Evolutionary conservation across 2,888 invertebrate genomes (phyloP), one percentile per base, ranked within the genome.

Genomic region (Drosophila kambysellisi): DNA sequence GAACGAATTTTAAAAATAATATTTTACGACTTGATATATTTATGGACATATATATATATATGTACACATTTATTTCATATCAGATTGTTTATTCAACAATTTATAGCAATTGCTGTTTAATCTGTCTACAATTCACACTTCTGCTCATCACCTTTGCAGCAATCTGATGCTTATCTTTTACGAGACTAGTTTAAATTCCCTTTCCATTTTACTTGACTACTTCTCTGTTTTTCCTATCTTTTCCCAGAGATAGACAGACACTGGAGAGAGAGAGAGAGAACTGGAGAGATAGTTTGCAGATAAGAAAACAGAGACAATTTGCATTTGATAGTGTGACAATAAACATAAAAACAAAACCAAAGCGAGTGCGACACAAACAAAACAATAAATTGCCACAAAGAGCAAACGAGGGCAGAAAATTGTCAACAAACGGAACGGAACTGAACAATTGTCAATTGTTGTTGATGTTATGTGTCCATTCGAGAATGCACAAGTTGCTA

Each of bases 391-490:
- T 65, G 32, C 48, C 62, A 50, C 41, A 69, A 51, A 64, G 56
- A 54, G 65, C 52, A 71, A 54, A 65, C 57, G 77, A 41, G 68
- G 30, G 68, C 57, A 57, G 57, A 56, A 72, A 70, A 65, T 58
- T 79, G 72, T 73, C 73, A 76, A 81, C 74, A 81, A 68, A 57
- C 51, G 52, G 12, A 73, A 73, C 74, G 25, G 46, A 46, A 73
- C 74, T 15, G 46, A 46, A 73, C 74, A 72, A 71, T 85, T 83
- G 77, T 81, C 74, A 73, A 25, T 25, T 25, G 25, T 25, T 83
- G 81, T 75, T 82, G 69, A 66, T 69, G 64, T 80, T 65, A 70
- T 79, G 62, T 81, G 62, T 81, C 67, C 65, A 71, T 74, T 86
- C 79, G 68, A 64, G 62, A 76, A 65, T 72, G 69, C 68, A 70